Evolutionary conservation across 2,797 vertebrate genomes (phyloP).

Genomic region (Nasua narica): DNA sequence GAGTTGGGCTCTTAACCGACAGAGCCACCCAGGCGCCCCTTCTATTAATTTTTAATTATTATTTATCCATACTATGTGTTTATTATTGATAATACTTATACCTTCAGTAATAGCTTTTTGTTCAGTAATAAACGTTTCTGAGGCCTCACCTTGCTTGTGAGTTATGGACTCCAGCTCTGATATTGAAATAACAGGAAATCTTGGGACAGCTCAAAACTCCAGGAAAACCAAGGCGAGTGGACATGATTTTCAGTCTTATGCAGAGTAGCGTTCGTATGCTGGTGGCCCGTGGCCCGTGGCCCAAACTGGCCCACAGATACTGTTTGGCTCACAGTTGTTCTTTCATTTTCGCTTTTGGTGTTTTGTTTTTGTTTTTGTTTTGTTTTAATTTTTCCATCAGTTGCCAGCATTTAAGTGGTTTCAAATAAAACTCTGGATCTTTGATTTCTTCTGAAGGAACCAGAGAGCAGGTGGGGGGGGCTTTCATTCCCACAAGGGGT

Average conservation of each 20-base stretch:
- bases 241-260: background rate
- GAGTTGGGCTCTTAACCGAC: background rate
- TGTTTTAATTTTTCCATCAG: background rate
- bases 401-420: background rate
- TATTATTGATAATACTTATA: background rate
- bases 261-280: background rate
- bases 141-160: background rate
- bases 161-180: background rate
- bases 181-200: background rate
- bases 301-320: background rate
- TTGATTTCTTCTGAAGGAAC: background rate
- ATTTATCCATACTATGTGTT: background rate
- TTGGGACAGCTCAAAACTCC: background rate
- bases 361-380: background rate
- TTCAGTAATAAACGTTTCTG: background rate
- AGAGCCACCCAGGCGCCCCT: background rate
- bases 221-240: background rate
- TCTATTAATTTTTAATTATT: background rate
- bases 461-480: background rate
- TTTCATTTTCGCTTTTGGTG: background rate
- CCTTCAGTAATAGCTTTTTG: background rate
- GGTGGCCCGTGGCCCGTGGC: background rate
- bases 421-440: background rate
- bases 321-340: background rate
- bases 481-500: background rate